Base-by-base conservation (phyloP, 1,140 invertebrate genomes). In the Glossosoma conforme region DNA sequence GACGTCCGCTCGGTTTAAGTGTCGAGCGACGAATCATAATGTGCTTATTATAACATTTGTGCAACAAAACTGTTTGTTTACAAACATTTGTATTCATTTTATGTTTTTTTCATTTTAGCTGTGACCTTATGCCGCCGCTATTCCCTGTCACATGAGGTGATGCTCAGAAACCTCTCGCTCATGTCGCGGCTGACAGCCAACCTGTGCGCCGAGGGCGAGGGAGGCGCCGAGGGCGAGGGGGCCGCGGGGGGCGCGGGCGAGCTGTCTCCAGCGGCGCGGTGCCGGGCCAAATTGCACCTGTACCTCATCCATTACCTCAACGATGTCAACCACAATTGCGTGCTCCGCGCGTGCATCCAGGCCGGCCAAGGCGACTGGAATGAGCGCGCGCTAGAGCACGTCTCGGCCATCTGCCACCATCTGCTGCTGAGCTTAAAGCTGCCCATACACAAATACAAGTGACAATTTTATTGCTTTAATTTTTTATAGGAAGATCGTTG, bases 351-450 rank as follows among this genome's bases (percentile, higher is more conserved):
- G 1, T 80, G 88, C 42, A 61, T 85, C 0, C 61, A 75, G 13
- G 74, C 78, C 13, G 73, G 84, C 5, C 81, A 84, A 22, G 73
- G 69, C 14, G 77, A 78, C 22, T 72, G 82, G 21, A 75, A 79
- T 32, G 69, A 78, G 1, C 63, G 71, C 1, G 65, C 84, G 2
- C 65, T 85, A 22, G 78, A 85, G 59, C 75, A 77, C 1, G 68
- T 93, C 41, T 89, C 86, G 52, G 77, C 80, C 61, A 75, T 92
- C 8, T 89, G 87, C 61, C 86, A 92, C 67, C 82, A 87, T 68
- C 67, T 93, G 2, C 68, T 92, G 50, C 77, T 86, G 30, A 83
- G 84, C 50, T 81, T 89, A 59, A 82, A 83, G 63, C 72, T 85
- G 54, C 83, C 86, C 1, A 75, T 89, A 33, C 87, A 89, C 63